phyloP scores from a whole-genome alignment of 2,113 vertebrate species.

The Mustelus asterias region DNA sequence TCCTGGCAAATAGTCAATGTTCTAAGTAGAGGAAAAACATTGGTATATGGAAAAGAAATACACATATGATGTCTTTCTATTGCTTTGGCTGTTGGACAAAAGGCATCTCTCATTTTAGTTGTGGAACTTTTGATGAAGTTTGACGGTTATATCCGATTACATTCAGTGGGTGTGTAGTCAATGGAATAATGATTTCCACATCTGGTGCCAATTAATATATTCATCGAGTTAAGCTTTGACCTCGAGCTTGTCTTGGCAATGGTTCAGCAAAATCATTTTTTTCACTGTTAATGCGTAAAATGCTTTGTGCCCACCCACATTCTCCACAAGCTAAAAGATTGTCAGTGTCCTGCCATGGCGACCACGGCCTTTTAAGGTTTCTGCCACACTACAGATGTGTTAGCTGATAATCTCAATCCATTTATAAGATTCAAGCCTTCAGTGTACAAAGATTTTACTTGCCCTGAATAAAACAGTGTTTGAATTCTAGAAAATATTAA shows the following conservation, averaged over 20 bases:
- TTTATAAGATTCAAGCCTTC: not conserved
- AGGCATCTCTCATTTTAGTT: not conserved
- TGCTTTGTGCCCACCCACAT: not conserved
- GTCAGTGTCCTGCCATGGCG: not conserved
- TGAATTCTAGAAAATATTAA: not conserved
- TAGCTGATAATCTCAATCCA: not conserved
- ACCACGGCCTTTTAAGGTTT: not conserved
- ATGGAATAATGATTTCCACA: slow-evolving; percentile 11
- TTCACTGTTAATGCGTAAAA: slow-evolving; percentile 10
- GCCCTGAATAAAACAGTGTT: not conserved
- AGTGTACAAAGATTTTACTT: not conserved
- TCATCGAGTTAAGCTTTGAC: slow-evolving; percentile 25
- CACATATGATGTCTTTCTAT: not conserved
- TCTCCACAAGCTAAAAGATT: not conserved
- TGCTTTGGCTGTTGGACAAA: not conserved
- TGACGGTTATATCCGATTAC: slow-evolving; percentile 1
- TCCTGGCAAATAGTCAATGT: not conserved
- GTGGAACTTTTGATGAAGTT: not conserved
- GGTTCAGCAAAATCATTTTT: slow-evolving; percentile 29
- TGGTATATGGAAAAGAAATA: not conserved
- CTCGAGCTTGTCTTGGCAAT: not conserved
- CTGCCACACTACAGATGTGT: not conserved
- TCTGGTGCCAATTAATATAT: not conserved
- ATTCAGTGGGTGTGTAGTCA: slow-evolving; percentile 21
- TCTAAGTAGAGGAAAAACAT: not conserved